Percentiles rank a stretch among this genome's conserved stretches.
Evolutionary conservation across 2,113 vertebrate genomes (phyloP).

Genomic region (Albula goreensis): DNA sequence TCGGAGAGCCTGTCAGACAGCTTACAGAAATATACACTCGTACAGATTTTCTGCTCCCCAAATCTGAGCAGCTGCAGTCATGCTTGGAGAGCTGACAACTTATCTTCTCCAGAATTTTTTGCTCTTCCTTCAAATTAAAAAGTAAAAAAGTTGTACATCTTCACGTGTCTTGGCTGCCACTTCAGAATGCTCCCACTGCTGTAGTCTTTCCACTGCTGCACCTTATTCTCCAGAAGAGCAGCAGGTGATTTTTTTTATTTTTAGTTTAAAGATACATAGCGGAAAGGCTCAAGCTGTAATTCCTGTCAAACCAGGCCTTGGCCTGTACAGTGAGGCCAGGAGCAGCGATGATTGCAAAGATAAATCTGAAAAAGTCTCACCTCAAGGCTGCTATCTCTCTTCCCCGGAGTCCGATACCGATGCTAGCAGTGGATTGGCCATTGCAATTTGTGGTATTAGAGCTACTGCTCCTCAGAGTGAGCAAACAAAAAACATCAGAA

Average conservation of each 20-base stretch:
- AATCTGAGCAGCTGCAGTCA: slow-evolving; percentile 7
- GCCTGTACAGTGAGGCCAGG: neutral
- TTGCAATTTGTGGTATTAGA: neutral
- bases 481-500: neutral
- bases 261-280: neutral
- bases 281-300: neutral
- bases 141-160: neutral
- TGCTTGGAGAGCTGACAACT: slow-evolving; percentile 20
- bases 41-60: slow-evolving; percentile 20
- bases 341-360: neutral
- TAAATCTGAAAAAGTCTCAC: neutral
- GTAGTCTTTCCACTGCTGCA: neutral
- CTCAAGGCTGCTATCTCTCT: neutral
- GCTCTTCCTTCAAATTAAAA: slow-evolving; percentile 10
- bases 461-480: neutral
- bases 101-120: slow-evolving; percentile 10
- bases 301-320: neutral
- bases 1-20: slow-evolving; percentile 11
- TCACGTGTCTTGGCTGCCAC: neutral
- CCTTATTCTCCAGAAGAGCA: neutral
- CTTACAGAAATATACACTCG: slow-evolving; percentile 15
- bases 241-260: neutral
- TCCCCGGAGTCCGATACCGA: neutral
- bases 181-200: neutral
- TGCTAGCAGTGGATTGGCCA: neutral